Evolutionary conservation across 2,113 vertebrate species (phyloP), one percentile per base, ranked within the genome.

Genomic region (Canis aureus): DNA sequence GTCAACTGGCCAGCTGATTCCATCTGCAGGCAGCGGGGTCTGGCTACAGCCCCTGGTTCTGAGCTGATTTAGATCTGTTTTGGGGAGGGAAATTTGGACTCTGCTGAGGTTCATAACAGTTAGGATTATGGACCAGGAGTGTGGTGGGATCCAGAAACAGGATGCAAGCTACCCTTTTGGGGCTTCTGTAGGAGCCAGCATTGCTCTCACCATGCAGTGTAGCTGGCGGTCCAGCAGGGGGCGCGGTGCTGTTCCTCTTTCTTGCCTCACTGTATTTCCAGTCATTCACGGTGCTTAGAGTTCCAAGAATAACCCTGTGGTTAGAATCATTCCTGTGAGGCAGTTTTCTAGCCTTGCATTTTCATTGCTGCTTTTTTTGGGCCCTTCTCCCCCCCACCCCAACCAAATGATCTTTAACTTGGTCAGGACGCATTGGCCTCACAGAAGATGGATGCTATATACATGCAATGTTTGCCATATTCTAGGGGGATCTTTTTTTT

Each of bases 31-130:
- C 84, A 91, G 76, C 66, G 92, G 84, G 55, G 76, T 16, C 38
- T 97, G 91, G 27, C 79, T 66, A 3, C 2, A 4, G 60, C 60
- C 64, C 64, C 51, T 93, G 84, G 95, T 93, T 89, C 55, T 82
- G 83, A 90, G 43, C 86, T 85, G 69, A 91, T 96, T 95, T 96
- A 71, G 73, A 27, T 66, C 32, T 80, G 35, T 82, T 60, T 83
- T 67, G 89, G 32, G 78, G 82, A 92, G 23, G 91, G 91, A 79
- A 91, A 12, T 84, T 84, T 81, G 71, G 43, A 73, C 35, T 93
- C 5, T 2, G 81, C 35, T 16, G 9, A 11, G 73, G 69, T 23
- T 88, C 43, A 3, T 27, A 29, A 29, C 67, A 16, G 10, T 51
- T 95, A 55, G 88, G 27, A 66, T 53, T 29, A 8, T 94, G 67